Conservation (phyloP, 2,888 invertebrate species). For the Tenthredo distinguenda region DNA sequence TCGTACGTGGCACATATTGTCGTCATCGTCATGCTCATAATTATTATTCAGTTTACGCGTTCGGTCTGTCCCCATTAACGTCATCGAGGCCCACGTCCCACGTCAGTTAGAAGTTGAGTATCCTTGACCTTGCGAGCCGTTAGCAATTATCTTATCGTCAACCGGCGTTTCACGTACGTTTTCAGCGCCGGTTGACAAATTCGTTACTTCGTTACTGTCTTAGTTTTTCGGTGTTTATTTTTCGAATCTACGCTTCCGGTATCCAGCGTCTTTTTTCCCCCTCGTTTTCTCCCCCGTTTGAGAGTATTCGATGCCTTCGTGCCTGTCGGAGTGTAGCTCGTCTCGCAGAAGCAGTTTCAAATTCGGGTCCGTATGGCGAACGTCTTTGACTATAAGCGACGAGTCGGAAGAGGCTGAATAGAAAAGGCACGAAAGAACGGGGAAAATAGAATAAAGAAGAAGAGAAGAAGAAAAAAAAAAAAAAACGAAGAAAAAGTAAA, state of each 20-base stretch:
- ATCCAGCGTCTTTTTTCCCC: background rate
- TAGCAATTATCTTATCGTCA: background rate
- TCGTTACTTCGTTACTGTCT: background rate
- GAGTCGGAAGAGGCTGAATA: background rate
- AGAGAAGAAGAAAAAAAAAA: background rate
- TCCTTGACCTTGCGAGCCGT: constrained; percentile 12
- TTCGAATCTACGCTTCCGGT: background rate
- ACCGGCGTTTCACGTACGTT: background rate
- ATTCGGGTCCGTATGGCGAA: background rate
- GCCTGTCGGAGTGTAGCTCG: background rate
- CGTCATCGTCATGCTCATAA: background rate
- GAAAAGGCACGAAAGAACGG: background rate
- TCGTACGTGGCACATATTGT: background rate
- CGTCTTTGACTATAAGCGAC: background rate
- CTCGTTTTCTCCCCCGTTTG: background rate
- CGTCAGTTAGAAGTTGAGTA: background rate
- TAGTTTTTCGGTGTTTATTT: background rate
- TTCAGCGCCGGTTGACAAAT: background rate
- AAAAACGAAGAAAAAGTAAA: background rate
- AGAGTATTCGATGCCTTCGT: background rate
- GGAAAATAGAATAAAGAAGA: background rate
- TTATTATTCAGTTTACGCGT: background rate
- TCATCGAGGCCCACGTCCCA: background rate
- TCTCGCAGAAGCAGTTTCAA: background rate
- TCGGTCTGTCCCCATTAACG: background rate